Evolutionary conservation across 2,888 invertebrate species (phyloP).

Genomic region (Petrolisthes manimaculis): DNA sequence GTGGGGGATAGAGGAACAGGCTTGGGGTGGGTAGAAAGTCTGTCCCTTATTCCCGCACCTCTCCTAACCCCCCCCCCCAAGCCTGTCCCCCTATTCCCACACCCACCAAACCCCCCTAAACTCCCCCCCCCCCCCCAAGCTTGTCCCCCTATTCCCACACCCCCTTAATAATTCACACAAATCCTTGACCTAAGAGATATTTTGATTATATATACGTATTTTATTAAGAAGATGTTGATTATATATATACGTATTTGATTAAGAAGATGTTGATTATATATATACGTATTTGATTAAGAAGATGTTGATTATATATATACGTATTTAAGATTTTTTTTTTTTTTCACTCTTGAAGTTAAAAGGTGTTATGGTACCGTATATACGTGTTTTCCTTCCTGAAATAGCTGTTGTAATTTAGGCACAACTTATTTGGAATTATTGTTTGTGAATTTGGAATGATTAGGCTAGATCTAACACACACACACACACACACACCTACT

Average conservation of each 20-base stretch:
- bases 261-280: background rate
- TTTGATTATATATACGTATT: background rate
- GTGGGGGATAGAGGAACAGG: no score
- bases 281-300: no score
- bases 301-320: conserved; percentile 3
- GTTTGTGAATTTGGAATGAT: background rate
- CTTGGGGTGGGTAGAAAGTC: no score
- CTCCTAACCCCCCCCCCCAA: no score
- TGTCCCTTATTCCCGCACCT: no score
- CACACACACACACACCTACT: background rate
- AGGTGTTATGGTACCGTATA: background rate
- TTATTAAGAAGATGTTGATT: background rate
- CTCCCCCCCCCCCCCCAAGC: no score
- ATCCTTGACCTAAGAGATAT: background rate
- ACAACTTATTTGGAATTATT: no score
- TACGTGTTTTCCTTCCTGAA: background rate
- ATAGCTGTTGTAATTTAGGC: no score
- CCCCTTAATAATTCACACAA: no score
- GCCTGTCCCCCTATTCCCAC: no score
- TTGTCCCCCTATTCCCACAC: no score
- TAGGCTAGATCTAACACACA: background rate
- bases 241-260: conserved; percentile 18
- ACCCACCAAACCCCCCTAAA: no score
- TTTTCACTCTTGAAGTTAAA: background rate
- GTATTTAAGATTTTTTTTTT: background rate